phyloP scores from a whole-genome alignment of 2,888 invertebrate species.

The Coenonympha glycerion region DNA sequence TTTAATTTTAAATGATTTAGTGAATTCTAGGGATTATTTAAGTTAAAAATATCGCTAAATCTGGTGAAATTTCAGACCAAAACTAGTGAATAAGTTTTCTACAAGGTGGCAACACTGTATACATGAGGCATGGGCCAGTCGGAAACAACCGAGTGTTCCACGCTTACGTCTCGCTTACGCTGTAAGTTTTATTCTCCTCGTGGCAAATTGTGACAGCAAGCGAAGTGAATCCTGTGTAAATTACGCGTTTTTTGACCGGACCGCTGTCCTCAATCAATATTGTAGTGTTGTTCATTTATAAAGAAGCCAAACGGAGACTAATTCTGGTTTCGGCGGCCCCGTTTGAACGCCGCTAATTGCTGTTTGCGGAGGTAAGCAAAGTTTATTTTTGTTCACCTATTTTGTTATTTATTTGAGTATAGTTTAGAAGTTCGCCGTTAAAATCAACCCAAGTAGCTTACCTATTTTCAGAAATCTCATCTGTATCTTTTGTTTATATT shows the following conservation, averaged over 20 bases:
- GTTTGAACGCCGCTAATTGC: conserved; percentile 54
- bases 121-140: too few relatives aligned
- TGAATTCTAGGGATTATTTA: too few relatives aligned
- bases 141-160: conserved; percentile 38
- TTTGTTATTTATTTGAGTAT: conserved; percentile 8
- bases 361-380: conserved; percentile 62
- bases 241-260: conserved; percentile 34
- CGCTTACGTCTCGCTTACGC: conserved; percentile 44
- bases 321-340: conserved; percentile 24
- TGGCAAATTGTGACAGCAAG: conserved; percentile 61
- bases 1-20: too few relatives aligned
- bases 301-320: conserved; percentile 8
- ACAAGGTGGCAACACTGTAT: too few relatives aligned
- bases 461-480: neutral
- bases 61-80: too few relatives aligned
- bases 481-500: neutral
- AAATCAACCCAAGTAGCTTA: neutral
- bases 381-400: conserved; percentile 42
- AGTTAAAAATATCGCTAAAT: too few relatives aligned
- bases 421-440: neutral
- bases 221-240: conserved; percentile 56
- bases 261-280: conserved; percentile 18
- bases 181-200: conserved; percentile 55
- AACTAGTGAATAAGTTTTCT: too few relatives aligned
- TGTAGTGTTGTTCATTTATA: conserved; percentile 13